These are phyloP conservation scores for Pseudochromis fuscus DNA, from an alignment of 2,797 vertebrate species.

Conservation along the genomic window DNA sequence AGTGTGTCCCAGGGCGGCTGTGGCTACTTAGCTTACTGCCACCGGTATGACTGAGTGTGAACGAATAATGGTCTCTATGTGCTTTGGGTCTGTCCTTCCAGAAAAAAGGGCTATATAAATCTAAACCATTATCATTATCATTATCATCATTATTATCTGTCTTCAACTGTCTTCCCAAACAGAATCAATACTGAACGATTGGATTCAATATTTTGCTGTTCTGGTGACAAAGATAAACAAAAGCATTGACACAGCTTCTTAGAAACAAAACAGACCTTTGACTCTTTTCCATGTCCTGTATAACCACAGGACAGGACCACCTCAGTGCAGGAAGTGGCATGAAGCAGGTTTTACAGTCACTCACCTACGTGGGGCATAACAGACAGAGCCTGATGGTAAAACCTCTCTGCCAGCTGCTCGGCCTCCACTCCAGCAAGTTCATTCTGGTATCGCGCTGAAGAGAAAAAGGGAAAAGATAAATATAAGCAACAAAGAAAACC, in stretches of 20 bases:
- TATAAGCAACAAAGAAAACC: neutral
- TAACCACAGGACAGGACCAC: neutral
- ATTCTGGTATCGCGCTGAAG: constrained; percentile 95
- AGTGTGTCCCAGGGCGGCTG: too few relatives aligned
- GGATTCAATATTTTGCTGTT: too few relatives aligned
- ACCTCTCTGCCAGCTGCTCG: constrained; percentile 93
- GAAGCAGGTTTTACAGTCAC: constrained; percentile 74
- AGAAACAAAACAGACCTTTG: neutral
- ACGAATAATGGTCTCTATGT: too few relatives aligned
- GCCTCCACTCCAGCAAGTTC: constrained; percentile 96
- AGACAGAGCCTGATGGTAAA: constrained; percentile 97
- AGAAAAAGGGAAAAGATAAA: constrained; percentile 1
- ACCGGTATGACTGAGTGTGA: too few relatives aligned
- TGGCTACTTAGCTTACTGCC: too few relatives aligned
- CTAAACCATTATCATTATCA: too few relatives aligned
- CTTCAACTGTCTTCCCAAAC: too few relatives aligned
- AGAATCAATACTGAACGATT: too few relatives aligned
- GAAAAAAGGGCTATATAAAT: too few relatives aligned
- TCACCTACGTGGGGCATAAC: constrained; percentile 96
- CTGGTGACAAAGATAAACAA: neutral
- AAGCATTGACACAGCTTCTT: neutral
- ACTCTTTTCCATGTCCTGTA: neutral
- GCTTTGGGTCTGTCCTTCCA: too few relatives aligned
- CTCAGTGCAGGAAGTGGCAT: too few relatives aligned
- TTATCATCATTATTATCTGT: too few relatives aligned